Evolutionary conservation across 2,113 vertebrate species (phyloP).

Genomic region (Amazona vittata): DNA sequence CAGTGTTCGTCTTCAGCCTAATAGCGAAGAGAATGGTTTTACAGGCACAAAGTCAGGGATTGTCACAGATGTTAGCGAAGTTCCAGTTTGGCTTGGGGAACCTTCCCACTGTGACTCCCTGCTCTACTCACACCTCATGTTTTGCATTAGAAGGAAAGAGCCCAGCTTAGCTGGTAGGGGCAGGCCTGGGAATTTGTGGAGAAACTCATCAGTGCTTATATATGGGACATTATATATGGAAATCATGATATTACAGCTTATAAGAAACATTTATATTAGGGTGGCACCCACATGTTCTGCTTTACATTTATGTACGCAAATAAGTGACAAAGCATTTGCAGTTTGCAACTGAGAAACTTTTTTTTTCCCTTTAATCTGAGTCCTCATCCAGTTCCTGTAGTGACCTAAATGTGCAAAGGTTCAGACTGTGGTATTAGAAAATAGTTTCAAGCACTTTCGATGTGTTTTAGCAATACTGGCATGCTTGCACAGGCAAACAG

Average conservation of each 20-base stretch:
- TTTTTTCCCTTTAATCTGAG: not conserved
- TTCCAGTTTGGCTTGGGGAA: not conserved
- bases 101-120: not conserved
- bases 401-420: conserved; percentile 2
- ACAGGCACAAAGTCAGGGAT: not conserved
- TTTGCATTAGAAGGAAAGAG: conserved; percentile 26
- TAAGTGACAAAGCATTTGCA: conserved; percentile 28
- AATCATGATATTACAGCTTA: conserved; percentile 31
- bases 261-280: conserved; percentile 17
- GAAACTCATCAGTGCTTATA: conserved; percentile 1
- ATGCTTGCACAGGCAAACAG: conserved; percentile 9
- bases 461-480: conserved; percentile 7
- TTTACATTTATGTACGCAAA: conserved; percentile 41
- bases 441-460: conserved; percentile 23
- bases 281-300: conserved; percentile 37
- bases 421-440: conserved; percentile 42
- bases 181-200: conserved; percentile 42
- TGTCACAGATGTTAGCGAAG: not conserved
- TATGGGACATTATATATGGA: conserved; percentile 54
- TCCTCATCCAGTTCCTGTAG: not conserved
- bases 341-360: not conserved
- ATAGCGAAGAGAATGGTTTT: not conserved
- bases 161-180: not conserved
- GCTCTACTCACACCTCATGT: not conserved
- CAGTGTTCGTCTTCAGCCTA: not conserved